These are phyloP conservation scores for Acrobasis suavella DNA, from an alignment of 2,888 invertebrate genomes.

Conservation along the genomic window DNA sequence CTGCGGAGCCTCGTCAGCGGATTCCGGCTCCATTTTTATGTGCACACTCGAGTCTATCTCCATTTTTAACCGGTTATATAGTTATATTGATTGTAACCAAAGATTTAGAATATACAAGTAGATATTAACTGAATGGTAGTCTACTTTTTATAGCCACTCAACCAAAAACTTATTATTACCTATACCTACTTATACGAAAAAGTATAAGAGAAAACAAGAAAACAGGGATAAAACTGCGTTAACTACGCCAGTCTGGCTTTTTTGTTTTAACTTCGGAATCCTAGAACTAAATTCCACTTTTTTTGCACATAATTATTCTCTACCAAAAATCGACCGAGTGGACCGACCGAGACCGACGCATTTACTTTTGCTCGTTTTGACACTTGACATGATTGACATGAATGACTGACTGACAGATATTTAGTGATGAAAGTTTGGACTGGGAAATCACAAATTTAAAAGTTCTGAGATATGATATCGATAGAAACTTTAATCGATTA, in stretches of 20 bases:
- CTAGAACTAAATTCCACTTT: no score
- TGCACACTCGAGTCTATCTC: constrained; percentile 9
- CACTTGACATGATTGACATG: constrained; percentile 1
- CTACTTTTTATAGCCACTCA: background rate
- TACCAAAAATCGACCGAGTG: constrained; percentile 4
- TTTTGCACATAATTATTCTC: no score
- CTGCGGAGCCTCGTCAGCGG: background rate
- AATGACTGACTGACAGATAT: background rate
- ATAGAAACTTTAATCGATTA: no score
- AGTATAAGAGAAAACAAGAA: background rate
- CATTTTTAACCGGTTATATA: constrained; percentile 15
- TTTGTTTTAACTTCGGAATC: no score
- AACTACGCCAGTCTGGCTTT: no score
- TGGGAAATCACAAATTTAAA: no score
- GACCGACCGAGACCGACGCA: background rate
- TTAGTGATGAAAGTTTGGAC: no score
- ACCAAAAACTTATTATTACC: background rate
- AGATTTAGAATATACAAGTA: background rate
- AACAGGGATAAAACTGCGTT: background rate
- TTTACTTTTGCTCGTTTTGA: background rate
- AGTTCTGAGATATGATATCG: no score
- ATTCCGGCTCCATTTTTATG: constrained; percentile 12
- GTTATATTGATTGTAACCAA: no score
- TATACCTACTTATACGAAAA: background rate
- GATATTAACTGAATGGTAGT: background rate